A percentile compares a stretch with the other conserved stretches of the same genome.
phyloP scores from a whole-genome alignment of 2,888 invertebrate genomes.

The Melanostoma scalare region DNA sequence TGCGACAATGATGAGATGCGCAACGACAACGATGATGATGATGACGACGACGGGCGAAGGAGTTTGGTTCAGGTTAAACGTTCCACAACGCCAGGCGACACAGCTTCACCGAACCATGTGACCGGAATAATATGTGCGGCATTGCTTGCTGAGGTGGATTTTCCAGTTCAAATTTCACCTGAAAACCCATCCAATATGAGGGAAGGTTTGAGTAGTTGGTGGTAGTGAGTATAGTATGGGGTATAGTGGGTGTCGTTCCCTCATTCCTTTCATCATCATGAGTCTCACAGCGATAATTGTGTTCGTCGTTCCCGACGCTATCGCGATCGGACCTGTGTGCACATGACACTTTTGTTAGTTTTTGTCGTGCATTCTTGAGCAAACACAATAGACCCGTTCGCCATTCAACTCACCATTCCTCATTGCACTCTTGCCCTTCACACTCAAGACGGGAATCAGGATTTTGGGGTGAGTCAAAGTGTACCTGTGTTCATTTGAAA shows the following conservation, averaged over 20 bases:
- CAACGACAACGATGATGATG: constrained; percentile 13
- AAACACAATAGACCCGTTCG: constrained; percentile 49
- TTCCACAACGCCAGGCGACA: constrained; percentile 33
- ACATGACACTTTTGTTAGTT: constrained; percentile 43
- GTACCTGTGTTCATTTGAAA: neutral
- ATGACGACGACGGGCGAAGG: constrained; percentile 13
- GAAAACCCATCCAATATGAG: constrained; percentile 29
- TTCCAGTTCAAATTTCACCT: constrained; percentile 69
- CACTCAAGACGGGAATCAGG: neutral
- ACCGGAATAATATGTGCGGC: constrained; percentile 58
- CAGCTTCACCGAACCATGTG: constrained; percentile 57
- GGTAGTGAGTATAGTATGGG: no score
- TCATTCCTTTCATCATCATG: neutral
- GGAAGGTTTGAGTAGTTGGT: constrained; percentile 12
- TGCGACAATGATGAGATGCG: constrained; percentile 59
- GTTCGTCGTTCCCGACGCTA: constrained; percentile 46
- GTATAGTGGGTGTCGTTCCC: neutral
- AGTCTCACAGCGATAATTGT: constrained; percentile 45
- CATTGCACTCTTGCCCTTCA: constrained; percentile 15
- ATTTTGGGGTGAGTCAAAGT: neutral
- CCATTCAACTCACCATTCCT: constrained; percentile 10
- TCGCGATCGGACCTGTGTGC: constrained; percentile 52
- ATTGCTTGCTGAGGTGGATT: constrained; percentile 65
- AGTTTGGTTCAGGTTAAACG: constrained; percentile 57
- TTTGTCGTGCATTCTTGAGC: constrained; percentile 51